Conservation (phyloP, 2,113 vertebrate species). For the Hippocampus barbouri region DNA sequence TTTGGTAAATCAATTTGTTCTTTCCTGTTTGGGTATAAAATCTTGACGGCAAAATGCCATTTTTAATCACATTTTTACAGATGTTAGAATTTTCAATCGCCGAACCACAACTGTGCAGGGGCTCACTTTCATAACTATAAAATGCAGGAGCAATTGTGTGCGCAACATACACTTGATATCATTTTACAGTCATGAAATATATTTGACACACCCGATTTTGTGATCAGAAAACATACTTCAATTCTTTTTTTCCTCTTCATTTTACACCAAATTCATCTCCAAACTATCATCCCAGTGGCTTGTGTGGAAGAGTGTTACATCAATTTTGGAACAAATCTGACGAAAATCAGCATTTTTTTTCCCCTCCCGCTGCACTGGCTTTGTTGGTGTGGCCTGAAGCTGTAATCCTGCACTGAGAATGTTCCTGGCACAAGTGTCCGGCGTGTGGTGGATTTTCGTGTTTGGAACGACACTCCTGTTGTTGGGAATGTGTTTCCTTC, state of each 20-base stretch:
- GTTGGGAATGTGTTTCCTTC: conserved; percentile 15
- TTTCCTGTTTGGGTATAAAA: neutral
- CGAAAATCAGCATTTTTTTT: neutral
- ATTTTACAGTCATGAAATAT: no score
- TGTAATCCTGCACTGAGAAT: neutral
- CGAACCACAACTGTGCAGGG: no score
- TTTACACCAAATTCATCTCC: neutral
- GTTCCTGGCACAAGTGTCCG: neutral
- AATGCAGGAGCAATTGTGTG: no score
- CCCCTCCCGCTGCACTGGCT: neutral
- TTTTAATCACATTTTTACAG: neutral
- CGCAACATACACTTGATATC: no score
- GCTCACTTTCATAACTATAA: no score
- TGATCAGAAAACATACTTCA: no score
- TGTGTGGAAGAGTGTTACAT: neutral
- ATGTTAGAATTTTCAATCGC: no score
- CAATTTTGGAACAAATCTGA: neutral
- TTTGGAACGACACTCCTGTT: conserved; percentile 7
- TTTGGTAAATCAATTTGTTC: neutral
- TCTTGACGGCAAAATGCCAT: neutral
- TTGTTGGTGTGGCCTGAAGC: neutral
- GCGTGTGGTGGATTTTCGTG: conserved; percentile 1
- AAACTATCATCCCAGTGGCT: neutral
- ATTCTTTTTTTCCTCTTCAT: neutral
- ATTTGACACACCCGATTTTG: no score